Base-by-base conservation (phyloP, 2,113 vertebrate species). In the Zosterops lateralis region DNA sequence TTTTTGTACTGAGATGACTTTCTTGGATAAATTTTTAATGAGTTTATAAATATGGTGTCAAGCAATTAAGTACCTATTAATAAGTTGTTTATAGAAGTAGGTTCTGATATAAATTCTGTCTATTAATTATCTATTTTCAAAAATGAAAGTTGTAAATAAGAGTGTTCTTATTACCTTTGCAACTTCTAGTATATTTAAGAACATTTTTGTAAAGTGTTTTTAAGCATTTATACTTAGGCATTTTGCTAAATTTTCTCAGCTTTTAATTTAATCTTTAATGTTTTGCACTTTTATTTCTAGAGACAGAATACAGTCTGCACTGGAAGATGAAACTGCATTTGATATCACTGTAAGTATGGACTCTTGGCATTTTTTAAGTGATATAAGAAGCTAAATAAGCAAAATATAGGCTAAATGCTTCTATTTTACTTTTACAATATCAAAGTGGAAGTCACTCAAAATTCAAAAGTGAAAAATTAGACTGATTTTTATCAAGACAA, bases 321-420 rank as follows among this genome's bases (percentile, higher is more conserved):
- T 99, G 88, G 99, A 99, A 95, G 99, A 99, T 85, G 99, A 99
- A 93, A 96, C 98, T 67, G 98, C 98, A 95, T 98, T 98, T 95
- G 98, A 98, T 89, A 77, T 98, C 92, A 86, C 98, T 83, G 99
- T 99, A 98, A 99, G 99, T 97, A 92, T 62, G 61, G 44, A 32
- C 5, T 80, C 61, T 14, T 85, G n/a, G 6, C 1, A 0, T 38
- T 80, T 34, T 71, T 28, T 3, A 67, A 80, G 36, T 2, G 1
- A 26, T 32, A 10, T 5, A 40, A 61, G 48, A 75, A 74, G 7
- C 13, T 61, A 83, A 68, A 54, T 42, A n/a, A 83, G 20, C 10
- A 80, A 72, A 85, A 54, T 74, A 9, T 3, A 31, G 67, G 12
- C 21, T 65, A 66, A 74, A 53, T 58, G 21, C 36, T 66, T 68